Evolutionary conservation across 2,113 vertebrate genomes (phyloP).

Genomic region (Austrofundulus limnaeus): DNA sequence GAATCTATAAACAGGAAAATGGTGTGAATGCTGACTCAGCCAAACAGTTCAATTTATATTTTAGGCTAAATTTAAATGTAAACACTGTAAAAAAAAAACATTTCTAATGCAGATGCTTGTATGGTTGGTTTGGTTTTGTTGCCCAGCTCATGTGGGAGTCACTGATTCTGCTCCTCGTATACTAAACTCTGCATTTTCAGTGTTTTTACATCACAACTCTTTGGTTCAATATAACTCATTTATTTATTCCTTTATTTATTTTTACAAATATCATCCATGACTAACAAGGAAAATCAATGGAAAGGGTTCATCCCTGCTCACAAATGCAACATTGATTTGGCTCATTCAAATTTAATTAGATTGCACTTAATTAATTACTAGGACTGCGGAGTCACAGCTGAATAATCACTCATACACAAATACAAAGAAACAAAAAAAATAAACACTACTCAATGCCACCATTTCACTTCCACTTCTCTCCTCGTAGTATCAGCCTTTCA

Average conservation of each 20-base stretch:
- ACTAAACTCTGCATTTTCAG: neutral
- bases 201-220: neutral
- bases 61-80: too few relatives aligned
- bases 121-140: too few relatives aligned
- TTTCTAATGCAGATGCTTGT: too few relatives aligned
- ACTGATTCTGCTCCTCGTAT: too few relatives aligned
- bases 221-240: neutral
- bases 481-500: neutral
- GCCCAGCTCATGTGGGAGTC: too few relatives aligned
- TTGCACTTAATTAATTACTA: constrained; percentile 6
- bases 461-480: neutral
- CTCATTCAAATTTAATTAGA: constrained; percentile 16
- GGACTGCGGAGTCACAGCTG: constrained; percentile 6
- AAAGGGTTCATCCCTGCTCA: constrained; percentile 3
- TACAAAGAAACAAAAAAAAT: neutral
- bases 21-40: too few relatives aligned
- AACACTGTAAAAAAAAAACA: too few relatives aligned
- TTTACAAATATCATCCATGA: constrained; percentile 13
- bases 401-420: neutral
- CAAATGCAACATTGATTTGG: constrained; percentile 1
- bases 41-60: too few relatives aligned
- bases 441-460: neutral
- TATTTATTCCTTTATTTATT: too few relatives aligned
- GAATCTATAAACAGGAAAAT: too few relatives aligned
- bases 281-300: constrained; percentile 8